Evolutionary conservation across 1,140 invertebrate species (phyloP).

Genomic region (Tetragnatha versicolor): DNA sequence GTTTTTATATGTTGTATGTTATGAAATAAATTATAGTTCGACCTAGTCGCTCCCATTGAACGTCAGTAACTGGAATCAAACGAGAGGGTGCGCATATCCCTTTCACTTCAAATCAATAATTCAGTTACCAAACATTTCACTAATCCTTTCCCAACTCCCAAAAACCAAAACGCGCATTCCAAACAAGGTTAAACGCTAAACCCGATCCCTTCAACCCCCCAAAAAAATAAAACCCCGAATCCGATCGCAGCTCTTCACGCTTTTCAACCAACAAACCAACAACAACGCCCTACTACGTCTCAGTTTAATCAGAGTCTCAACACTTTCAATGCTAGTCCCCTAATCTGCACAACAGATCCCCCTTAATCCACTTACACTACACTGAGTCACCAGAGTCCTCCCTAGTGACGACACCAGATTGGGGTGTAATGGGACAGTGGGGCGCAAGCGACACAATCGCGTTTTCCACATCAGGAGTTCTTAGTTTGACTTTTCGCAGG

Average conservation of each 20-base stretch:
- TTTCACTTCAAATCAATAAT: too few species aligned
- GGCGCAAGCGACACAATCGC: conserved; percentile 19
- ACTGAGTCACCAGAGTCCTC: conserved; percentile 12
- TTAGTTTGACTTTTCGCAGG: conserved; percentile 41
- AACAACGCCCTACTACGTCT: background rate
- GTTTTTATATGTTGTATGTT: too few species aligned
- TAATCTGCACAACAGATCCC: conserved; percentile 44
- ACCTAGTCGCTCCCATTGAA: too few species aligned
- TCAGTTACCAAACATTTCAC: too few species aligned
- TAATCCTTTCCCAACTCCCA: too few species aligned
- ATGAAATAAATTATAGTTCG: too few species aligned
- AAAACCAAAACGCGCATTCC: too few species aligned
- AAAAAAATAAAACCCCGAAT: background rate
- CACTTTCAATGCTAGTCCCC: conserved; percentile 16
- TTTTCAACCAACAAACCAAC: background rate
- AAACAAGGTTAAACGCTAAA: too few species aligned
- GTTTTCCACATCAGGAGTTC: conserved; percentile 35
- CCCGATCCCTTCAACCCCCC: too few species aligned
- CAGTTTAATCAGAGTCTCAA: background rate
- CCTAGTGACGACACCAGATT: conserved; percentile 23
- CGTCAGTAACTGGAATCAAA: too few species aligned
- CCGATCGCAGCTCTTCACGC: background rate
- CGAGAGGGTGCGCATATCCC: too few species aligned
- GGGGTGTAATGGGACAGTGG: background rate
- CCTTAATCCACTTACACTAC: conserved; percentile 45